These are phyloP conservation scores for Urocitellus parryii DNA, from an alignment of 2,113 vertebrate species.

Conservation along the genomic window DNA sequence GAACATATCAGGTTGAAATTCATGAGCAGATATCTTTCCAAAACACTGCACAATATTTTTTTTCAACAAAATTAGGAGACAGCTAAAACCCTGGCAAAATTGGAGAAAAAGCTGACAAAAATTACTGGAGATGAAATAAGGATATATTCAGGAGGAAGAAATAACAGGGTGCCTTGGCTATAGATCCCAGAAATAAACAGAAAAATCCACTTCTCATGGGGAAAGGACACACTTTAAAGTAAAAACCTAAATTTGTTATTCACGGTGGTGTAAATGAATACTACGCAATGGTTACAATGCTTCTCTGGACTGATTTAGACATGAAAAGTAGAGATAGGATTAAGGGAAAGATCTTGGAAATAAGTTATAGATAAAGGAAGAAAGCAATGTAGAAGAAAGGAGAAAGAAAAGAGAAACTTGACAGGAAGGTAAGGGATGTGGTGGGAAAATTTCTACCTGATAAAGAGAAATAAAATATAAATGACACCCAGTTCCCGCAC, in stretches of 20 bases:
- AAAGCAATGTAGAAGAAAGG: not conserved
- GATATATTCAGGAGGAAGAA: not conserved
- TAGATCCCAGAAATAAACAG: not conserved
- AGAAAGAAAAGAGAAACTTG: not conserved
- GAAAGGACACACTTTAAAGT: not conserved
- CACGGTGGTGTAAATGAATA: not conserved
- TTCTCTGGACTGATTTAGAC: not conserved
- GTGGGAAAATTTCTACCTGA: not conserved
- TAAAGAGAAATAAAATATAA: not conserved
- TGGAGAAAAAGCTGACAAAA: not conserved
- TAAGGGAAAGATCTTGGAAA: not conserved
- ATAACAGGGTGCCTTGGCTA: not conserved
- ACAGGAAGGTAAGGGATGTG: not conserved
- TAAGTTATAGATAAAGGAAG: not conserved
- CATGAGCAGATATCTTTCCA: not conserved
- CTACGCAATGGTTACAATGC: not conserved
- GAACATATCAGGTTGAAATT: not conserved
- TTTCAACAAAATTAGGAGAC: not conserved
- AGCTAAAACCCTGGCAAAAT: not conserved
- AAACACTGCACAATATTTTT: not conserved
- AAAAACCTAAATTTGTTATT: not conserved
- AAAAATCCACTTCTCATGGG: not conserved
- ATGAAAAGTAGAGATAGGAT: not conserved
- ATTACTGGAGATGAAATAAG: not conserved
- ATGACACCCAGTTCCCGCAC: fast-evolving